Evolutionary conservation across 2,113 vertebrate genomes (phyloP), one percentile per base, ranked within the genome.

Genomic region (Talpa occidentalis): DNA sequence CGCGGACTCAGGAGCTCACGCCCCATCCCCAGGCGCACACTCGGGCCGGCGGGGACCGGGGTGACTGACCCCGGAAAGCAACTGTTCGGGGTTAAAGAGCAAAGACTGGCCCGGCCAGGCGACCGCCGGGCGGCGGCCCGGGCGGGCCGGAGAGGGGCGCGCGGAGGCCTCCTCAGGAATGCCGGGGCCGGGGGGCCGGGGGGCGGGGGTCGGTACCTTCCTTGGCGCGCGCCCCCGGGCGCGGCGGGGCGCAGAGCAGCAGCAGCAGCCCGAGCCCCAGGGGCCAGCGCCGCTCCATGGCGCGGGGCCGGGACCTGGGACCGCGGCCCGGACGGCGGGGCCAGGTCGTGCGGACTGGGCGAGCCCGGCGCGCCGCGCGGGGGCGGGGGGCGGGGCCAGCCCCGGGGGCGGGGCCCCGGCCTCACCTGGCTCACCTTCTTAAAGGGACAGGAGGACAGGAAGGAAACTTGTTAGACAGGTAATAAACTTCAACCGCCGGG

Each of bases 391-490:
- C 69, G 89, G 91, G 92, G 79, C 59, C 84, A 5, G 44, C 0
- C 6, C 19, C 0, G 12, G 76, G 94, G 96, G 97, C 95, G 97
- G 95, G 26, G 86, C 10, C 77, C 79, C 0, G 32, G 73, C 62
- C 94, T 97, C 97, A 97, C 97, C 96, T 97, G 97, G 95, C 67
- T 95, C 94, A 97, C 97, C 97, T 97, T 96, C 97, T 97, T 97
- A 97, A 97, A 97, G 97, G 90, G 77, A 72, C 90, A 96, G 93
- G 5, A 24, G 59, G 24, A 52, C 47, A 37, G 76, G 82, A 79
- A 77, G 89, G 67, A 96, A 97, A 96, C 94, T 92, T 56, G 93
- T 62, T 32, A 16, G 64, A 72, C 96, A 79, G 94, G 95, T 94
- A 66, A 83, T 82, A 40, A 87, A 84, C 88, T 89, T 93, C 74